Evolutionary conservation across 2,797 vertebrate genomes (phyloP).

Genomic region (Myiotriccus ornatus): DNA sequence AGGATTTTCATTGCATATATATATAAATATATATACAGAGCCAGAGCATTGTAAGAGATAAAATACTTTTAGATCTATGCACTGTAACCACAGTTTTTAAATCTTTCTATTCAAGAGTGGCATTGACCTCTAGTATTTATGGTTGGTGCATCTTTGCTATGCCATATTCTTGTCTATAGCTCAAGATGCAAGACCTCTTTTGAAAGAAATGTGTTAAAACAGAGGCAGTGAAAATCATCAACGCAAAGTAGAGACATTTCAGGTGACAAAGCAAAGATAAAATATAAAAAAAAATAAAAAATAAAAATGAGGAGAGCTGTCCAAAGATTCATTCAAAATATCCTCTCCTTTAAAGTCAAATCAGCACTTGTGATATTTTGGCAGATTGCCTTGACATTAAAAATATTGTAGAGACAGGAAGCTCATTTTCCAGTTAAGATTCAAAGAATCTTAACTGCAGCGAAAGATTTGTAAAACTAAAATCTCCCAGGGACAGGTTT

Average conservation of each 20-base stretch:
- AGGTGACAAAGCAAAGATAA: neutral
- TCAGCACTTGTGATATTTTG: neutral
- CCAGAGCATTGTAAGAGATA: neutral
- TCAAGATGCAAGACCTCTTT: neutral
- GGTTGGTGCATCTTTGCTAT: neutral
- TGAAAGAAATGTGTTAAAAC: neutral
- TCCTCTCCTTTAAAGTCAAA: neutral
- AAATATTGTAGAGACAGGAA: neutral
- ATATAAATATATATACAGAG: neutral
- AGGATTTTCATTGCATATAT: neutral
- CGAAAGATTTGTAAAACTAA: neutral
- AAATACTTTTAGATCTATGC: neutral
- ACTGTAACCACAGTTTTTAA: neutral
- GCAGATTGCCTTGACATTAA: neutral
- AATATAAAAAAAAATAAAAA: neutral
- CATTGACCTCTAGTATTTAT: neutral
- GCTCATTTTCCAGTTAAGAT: neutral
- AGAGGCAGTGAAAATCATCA: neutral
- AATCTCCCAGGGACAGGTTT: neutral
- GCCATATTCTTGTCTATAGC: neutral
- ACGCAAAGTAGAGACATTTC: neutral
- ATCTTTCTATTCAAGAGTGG: neutral
- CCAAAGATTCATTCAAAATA: neutral
- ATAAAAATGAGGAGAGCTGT: neutral
- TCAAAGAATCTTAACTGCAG: neutral